Conservation (phyloP, 2,888 invertebrate genomes). For the Eilema griseolum region DNA sequence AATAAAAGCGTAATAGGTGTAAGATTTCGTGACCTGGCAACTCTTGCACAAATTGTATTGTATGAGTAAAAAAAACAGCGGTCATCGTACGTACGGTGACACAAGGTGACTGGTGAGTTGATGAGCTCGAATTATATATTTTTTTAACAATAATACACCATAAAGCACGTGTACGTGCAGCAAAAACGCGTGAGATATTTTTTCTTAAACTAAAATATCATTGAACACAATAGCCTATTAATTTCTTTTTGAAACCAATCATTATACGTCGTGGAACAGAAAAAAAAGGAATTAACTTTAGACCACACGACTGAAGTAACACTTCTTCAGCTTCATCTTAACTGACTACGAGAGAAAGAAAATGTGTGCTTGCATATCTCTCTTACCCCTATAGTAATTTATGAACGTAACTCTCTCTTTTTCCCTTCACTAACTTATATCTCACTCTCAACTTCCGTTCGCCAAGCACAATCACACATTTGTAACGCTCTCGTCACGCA, state of each 20-base stretch:
- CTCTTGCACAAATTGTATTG: constrained; percentile 18
- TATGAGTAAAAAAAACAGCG: constrained; percentile 32
- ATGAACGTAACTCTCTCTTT: too few relatives aligned
- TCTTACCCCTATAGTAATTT: too few relatives aligned
- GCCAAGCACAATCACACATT: too few relatives aligned
- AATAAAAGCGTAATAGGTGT: constrained; percentile 9
- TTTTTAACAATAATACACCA: constrained; percentile 29
- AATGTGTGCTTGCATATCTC: too few relatives aligned
- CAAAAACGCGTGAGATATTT: constrained; percentile 28
- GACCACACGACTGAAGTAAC: too few relatives aligned
- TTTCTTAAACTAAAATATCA: constrained; percentile 27
- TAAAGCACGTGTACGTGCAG: constrained; percentile 22
- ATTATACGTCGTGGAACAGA: neutral
- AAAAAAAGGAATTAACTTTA: too few relatives aligned
- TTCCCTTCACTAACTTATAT: too few relatives aligned
- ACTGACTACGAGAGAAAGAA: too few relatives aligned
- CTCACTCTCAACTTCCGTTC: too few relatives aligned
- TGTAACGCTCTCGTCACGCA: too few relatives aligned
- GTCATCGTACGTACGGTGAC: constrained; percentile 38
- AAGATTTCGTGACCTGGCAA: constrained; percentile 14
- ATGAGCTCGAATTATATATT: constrained; percentile 29
- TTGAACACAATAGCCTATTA: constrained; percentile 20
- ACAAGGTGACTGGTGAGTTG: constrained; percentile 44
- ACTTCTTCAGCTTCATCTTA: too few relatives aligned
- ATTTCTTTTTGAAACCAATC: constrained; percentile 22